Base-by-base conservation (phyloP, 2,888 invertebrate species). In the Polyploca ridens region DNA sequence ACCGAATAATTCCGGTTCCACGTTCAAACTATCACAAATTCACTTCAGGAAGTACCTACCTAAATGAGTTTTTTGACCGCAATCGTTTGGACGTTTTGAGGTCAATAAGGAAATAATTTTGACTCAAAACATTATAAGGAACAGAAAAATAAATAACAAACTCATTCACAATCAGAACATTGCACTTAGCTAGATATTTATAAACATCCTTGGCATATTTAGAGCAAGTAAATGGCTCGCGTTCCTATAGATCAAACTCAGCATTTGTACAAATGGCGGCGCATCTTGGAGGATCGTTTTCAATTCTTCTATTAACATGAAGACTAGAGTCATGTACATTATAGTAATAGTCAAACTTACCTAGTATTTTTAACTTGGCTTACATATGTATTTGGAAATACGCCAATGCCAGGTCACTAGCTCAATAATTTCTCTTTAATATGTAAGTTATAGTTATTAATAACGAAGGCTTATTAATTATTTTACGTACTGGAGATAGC, bases 191-290 rank as follows among this genome's bases (percentile, higher is more conserved):
- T 57, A 61, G 61, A 65, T 81, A 83, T 83, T 77, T 75, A 77
- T 82, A 79, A 73, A 76, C 67, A 78, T 73, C 81, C 81, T 84
- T 84, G 82, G 78, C 78, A 75, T 74, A 73, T 75, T 79, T 69
- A 70, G 64, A 59, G 65, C 66, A 68, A 57, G 69, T 71, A 69
- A 70, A 74, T 69, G 69, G 72, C 67, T 69, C 70, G 66, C 70
- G 19, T 60, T 19, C 16, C 35, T 35, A 7, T 41, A 60, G 38
- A n/a, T 44, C 1, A 19, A 10, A 54, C 54, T 41, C 11, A 27
- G 16, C 4, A 19, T 38, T 60, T 14, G 35, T n/a, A 19, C 16
- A 41, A 11, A 41, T 19, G 13, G 27, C 19, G 8, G 10, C 2
- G 27, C 33, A 19, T 54, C 3, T 19, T 54, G 10, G 19, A 19